Evolutionary conservation across 2,888 invertebrate species (phyloP).

Genomic region (Sabatieria punctata): DNA sequence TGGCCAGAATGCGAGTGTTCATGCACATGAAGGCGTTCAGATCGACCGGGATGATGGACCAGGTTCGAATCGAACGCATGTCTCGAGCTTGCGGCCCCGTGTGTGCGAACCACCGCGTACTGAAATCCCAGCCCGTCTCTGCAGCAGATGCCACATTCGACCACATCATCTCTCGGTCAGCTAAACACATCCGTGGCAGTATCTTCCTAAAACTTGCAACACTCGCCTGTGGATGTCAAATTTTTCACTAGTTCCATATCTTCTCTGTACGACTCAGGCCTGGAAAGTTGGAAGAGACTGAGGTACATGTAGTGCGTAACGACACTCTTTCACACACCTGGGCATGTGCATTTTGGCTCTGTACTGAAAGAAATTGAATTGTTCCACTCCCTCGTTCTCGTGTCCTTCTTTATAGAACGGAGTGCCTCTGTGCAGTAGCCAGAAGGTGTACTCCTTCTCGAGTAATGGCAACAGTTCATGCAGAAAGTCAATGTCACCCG

Average conservation of each 20-base stretch:
- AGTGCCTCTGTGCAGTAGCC: constrained; percentile 49
- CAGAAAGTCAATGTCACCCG: constrained; percentile 53
- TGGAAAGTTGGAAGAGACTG: not conserved
- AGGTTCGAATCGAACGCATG: constrained; percentile 44
- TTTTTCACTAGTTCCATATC: constrained; percentile 25
- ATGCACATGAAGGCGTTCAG: constrained; percentile 58
- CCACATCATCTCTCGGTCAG: constrained; percentile 45
- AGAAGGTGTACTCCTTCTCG: constrained; percentile 48
- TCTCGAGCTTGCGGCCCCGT: constrained; percentile 19
- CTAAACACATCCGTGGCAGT: constrained; percentile 16
- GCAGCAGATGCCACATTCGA: constrained; percentile 69
- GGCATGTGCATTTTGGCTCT: constrained; percentile 61
- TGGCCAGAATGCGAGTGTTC: constrained; percentile 42
- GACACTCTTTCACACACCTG: constrained; percentile 15
- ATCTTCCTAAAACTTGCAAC: not conserved
- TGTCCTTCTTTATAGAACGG: not conserved
- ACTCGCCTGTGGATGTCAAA: constrained; percentile 14
- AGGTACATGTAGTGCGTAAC: too few species aligned
- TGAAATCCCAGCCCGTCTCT: constrained; percentile 92
- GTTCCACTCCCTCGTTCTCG: constrained; percentile 40
- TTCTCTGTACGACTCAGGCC: constrained; percentile 68
- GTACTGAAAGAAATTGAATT: constrained; percentile 49
- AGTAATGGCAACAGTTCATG: constrained; percentile 31
- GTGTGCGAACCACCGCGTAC: constrained; percentile 64
- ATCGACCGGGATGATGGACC: constrained; percentile 60